Percentiles rank a stretch among this genome's conserved stretches.
Conservation (phyloP, 2,797 vertebrate genomes). For the Decapterus maruadsi region DNA sequence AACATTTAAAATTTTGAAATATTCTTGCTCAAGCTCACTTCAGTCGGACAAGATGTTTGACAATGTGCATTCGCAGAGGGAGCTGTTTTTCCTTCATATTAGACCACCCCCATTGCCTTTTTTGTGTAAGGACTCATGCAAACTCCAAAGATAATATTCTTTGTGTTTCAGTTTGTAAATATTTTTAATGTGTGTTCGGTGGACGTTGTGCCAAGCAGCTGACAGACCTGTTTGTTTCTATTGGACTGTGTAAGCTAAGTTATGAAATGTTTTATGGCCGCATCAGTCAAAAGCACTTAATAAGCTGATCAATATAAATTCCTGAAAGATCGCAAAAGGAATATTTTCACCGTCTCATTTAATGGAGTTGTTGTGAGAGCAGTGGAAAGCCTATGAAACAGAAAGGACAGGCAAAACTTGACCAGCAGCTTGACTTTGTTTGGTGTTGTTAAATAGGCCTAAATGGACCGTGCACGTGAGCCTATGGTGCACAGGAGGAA, state of each 20-base stretch:
- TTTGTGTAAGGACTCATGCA: not conserved
- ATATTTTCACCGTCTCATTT: constrained; percentile 5
- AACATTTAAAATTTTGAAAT: not conserved
- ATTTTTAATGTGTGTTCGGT: not conserved
- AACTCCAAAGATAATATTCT: not conserved
- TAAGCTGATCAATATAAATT: not conserved
- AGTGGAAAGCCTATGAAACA: not conserved
- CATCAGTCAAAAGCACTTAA: not conserved
- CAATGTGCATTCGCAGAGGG: not conserved
- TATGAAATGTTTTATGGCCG: not conserved
- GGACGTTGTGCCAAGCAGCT: not conserved
- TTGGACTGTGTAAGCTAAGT: not conserved
- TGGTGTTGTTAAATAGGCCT: not conserved
- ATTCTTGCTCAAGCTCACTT: not conserved
- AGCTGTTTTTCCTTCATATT: not conserved
- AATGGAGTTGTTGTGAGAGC: not conserved
- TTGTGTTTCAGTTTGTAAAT: not conserved
- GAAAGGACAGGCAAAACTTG: not conserved
- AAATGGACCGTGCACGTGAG: constrained; percentile 6
- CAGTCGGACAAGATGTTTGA: not conserved
- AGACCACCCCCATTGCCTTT: not conserved
- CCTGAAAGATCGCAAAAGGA: not conserved
- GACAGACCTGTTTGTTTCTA: constrained; percentile 3
- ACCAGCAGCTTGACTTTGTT: not conserved
- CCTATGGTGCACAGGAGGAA: not conserved